Evolutionary conservation across 2,113 vertebrate species (phyloP).

Genomic region (Lipophrys pholis): DNA sequence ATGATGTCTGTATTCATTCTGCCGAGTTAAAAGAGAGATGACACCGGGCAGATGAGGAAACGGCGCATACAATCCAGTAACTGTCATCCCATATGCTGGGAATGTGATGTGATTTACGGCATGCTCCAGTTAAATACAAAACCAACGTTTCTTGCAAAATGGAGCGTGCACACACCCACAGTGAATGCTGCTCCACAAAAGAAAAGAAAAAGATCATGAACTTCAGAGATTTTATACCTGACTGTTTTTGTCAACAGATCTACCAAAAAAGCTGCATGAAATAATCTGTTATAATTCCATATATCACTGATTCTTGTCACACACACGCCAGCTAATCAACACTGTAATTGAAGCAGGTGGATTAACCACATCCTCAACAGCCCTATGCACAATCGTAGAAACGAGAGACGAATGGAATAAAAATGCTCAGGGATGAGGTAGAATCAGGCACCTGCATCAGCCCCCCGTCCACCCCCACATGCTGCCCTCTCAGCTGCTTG

Average conservation of each 20-base stretch:
- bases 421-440: conserved; percentile 62
- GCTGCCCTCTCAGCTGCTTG: conserved; percentile 76
- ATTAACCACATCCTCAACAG: conserved; percentile 38
- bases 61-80: conserved; percentile 36
- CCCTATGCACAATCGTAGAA: conserved; percentile 18
- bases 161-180: conserved; percentile 39
- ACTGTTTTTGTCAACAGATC: conserved; percentile 44
- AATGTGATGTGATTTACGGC: conserved; percentile 52
- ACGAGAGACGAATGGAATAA: conserved; percentile 53
- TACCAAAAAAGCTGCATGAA: conserved; percentile 36
- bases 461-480: conserved; percentile 63
- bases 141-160: conserved; percentile 27
- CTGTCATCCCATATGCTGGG: conserved; percentile 46
- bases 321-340: conserved; percentile 41
- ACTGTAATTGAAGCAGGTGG: conserved; percentile 46
- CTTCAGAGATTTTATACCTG: conserved; percentile 31
- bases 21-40: conserved; percentile 42
- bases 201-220: not conserved
- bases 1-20: conserved; percentile 31
- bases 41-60: conserved; percentile 47
- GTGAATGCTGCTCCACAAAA: conserved; percentile 45
- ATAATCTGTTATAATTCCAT: conserved; percentile 37
- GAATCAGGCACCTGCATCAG: conserved; percentile 76
- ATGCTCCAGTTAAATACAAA: conserved; percentile 28
- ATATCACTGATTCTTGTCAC: conserved; percentile 30